Conservation (phyloP, 1,140 invertebrate genomes). For the Drosophila pachea region DNA sequence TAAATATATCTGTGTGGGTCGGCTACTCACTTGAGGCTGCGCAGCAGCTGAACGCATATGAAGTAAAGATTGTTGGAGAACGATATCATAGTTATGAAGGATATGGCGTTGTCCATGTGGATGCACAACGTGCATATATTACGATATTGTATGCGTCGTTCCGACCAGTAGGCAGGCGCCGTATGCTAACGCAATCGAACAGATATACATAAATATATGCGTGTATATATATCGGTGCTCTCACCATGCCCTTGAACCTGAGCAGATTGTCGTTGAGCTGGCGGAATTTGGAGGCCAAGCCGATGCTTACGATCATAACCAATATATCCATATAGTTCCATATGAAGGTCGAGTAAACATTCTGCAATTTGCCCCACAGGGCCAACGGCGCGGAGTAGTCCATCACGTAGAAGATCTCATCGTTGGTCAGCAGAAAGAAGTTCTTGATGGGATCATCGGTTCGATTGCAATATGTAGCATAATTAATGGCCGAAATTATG, state of each 20-base stretch:
- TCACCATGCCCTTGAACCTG: constrained; percentile 74
- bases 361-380: constrained; percentile 65
- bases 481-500: constrained; percentile 64
- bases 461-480: constrained; percentile 55
- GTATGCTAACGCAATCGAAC: constrained; percentile 58
- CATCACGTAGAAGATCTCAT: constrained; percentile 64
- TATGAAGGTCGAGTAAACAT: constrained; percentile 68
- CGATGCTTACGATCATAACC: constrained; percentile 77
- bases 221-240: background rate
- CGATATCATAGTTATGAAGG: constrained; percentile 73
- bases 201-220: constrained; percentile 1
- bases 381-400: constrained; percentile 53
- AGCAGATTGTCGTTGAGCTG: constrained; percentile 71
- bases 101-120: constrained; percentile 71
- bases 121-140: constrained; percentile 71
- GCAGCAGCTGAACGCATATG: constrained; percentile 73
- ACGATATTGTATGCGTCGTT: constrained; percentile 70
- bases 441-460: constrained; percentile 67
- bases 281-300: constrained; percentile 60
- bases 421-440: constrained; percentile 62
- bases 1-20: background rate
- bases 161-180: constrained; percentile 63
- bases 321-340: constrained; percentile 78
- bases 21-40: constrained; percentile 64
- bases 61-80: constrained; percentile 78